A percentile compares a stretch with the other conserved stretches of the same genome.
Evolutionary conservation across 2,797 vertebrate species (phyloP).

Genomic region (Notolepis coatsorum): DNA sequence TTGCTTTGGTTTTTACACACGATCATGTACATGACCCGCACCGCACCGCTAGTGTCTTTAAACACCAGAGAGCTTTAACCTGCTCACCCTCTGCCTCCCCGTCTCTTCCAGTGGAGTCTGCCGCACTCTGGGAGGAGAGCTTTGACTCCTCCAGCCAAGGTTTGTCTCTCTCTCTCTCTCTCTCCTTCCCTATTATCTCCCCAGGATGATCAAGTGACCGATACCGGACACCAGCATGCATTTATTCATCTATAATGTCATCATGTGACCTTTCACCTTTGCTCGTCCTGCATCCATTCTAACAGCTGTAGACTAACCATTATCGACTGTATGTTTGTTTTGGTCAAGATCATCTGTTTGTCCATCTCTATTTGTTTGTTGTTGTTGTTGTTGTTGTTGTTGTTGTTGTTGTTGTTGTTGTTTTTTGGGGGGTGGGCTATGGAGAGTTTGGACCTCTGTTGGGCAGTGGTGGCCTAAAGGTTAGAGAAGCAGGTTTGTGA

Average conservation of each 20-base stretch:
- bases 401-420: too few species aligned
- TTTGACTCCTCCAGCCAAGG: constrained; percentile 79
- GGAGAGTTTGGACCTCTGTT: background rate
- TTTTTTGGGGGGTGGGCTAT: background rate
- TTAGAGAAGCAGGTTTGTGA: too few species aligned
- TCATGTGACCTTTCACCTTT: background rate
- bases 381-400: too few species aligned
- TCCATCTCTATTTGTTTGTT: constrained; percentile 28
- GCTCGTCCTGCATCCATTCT: background rate
- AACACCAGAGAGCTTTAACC: constrained; percentile 36
- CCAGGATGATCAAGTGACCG: constrained; percentile 53
- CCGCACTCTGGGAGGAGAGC: constrained; percentile 76
- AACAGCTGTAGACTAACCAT: background rate
- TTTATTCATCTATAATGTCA: background rate
- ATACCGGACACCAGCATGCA: constrained; percentile 50
- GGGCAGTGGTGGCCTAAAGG: too few species aligned
- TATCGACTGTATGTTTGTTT: background rate
- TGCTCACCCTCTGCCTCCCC: constrained; percentile 44
- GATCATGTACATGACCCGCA: background rate
- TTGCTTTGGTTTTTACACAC: constrained; percentile 1
- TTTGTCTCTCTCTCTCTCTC: constrained; percentile 60
- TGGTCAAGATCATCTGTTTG: constrained; percentile 14
- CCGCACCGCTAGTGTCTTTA: constrained; percentile 10
- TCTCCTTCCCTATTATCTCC: constrained; percentile 6
- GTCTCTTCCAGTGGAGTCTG: constrained; percentile 79